Conservation (phyloP, 2,797 vertebrate genomes). For the Phrynocephalus vlangalii region DNA sequence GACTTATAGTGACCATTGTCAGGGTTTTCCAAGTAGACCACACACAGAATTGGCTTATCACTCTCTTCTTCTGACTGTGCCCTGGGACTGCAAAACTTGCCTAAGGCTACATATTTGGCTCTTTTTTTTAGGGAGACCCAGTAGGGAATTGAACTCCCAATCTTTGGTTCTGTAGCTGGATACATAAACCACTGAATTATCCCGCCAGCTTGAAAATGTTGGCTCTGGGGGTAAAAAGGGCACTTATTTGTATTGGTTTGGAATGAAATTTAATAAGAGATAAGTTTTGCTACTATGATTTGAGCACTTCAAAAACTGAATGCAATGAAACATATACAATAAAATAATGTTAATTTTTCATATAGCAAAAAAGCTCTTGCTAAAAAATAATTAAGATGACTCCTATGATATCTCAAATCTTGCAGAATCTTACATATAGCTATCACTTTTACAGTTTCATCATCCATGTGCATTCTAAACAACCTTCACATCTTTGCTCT, state of each 20-base stretch:
- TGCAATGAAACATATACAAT: not conserved
- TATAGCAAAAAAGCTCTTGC: not conserved
- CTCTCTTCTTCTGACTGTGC: too few species aligned
- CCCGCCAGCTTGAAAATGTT: not conserved
- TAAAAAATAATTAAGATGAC: not conserved
- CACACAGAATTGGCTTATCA: too few species aligned
- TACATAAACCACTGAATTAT: not conserved
- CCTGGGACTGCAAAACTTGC: too few species aligned
- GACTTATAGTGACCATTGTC: too few species aligned
- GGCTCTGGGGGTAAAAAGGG: slow-evolving; percentile 17
- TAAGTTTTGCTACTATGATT: slow-evolving; percentile 6
- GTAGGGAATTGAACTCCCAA: too few species aligned
- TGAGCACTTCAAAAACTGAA: slow-evolving; percentile 11
- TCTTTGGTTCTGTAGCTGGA: not conserved
- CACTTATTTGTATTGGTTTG: slow-evolving; percentile 16
- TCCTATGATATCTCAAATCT: not conserved
- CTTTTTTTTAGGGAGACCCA: too few species aligned
- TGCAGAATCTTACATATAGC: not conserved
- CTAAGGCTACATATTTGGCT: too few species aligned
- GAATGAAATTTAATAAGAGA: slow-evolving; percentile 12
- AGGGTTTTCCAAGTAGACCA: too few species aligned
- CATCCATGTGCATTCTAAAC: not conserved
- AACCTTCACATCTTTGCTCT: not conserved
- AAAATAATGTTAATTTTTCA: not conserved
- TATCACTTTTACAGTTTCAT: not conserved